phyloP scores from a whole-genome alignment of 2,888 invertebrate genomes.

The Eugnorisma glareosa region DNA sequence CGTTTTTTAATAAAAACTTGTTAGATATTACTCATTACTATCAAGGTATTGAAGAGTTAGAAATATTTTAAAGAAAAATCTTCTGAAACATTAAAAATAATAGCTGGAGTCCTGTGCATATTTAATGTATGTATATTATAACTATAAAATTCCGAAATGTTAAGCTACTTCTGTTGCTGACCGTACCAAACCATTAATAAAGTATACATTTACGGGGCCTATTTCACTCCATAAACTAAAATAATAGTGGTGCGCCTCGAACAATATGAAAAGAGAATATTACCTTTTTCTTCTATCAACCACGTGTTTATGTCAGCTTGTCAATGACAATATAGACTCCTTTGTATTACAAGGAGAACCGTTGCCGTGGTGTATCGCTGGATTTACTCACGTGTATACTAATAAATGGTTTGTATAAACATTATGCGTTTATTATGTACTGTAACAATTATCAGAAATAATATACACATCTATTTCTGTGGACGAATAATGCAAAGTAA shows the following conservation, averaged over 20 bases:
- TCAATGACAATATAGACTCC: conserved; percentile 61
- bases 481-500: conserved; percentile 30
- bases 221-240: background rate
- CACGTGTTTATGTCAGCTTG: conserved; percentile 62
- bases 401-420: conserved; percentile 49
- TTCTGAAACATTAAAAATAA: no score
- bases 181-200: background rate
- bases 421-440: conserved; percentile 45
- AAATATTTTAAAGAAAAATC: no score
- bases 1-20: no score
- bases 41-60: no score
- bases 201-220: background rate
- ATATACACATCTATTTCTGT: conserved; percentile 45
- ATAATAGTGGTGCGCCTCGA: conserved; percentile 9
- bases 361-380: conserved; percentile 37
- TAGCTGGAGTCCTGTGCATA: no score
- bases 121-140: no score
- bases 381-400: conserved; percentile 53
- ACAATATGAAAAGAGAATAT: conserved; percentile 27
- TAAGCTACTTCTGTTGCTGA: no score
- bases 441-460: conserved; percentile 50
- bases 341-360: conserved; percentile 57
- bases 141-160: no score
- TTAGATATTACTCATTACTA: no score
- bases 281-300: conserved; percentile 39